Evolutionary conservation across 2,797 vertebrate species (phyloP), one percentile per base, ranked within the genome.

Genomic region (Mastacembelus armatus): DNA sequence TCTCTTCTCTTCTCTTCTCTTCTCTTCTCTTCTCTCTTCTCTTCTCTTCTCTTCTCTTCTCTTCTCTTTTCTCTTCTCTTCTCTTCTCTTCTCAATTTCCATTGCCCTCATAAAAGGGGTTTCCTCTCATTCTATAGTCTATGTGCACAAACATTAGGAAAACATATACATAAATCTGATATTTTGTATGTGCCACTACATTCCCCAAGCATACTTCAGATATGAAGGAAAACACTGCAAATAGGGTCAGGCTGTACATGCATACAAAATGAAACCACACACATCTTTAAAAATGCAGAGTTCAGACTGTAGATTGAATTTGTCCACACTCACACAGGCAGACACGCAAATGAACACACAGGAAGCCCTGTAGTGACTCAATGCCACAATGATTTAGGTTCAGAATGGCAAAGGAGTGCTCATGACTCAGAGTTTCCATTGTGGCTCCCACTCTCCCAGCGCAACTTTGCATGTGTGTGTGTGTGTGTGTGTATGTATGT

Each of bases 401-500:
- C 83, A 87, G 81, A 91, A 86, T 88, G 88, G 89, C 85, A 89
- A 88, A 80, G 65, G 84, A 88, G 89, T 73, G 74, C 85, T 87
- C 79, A 84, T 93, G 93, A 94, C 89, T 94, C 93, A 94, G 77
- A 92, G 78, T 94, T 94, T 94, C 92, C 92, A 94, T 75, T 93
- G 89, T 86, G 83, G 86, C 86, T 88, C 85, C 71, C 67, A 77
- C 85, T 88, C 84, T 89, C 79, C 81, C 58, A 71, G 59, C 80
- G 81, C 71, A 77, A 78, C 74, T 87, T 70, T 81, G 74, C 58
- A 55, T 71, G 66, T 66, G 44, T 66, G 71, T 69, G 55, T 45
- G 50, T 60, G 71, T 62, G 68, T 78, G 63, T 73, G 52, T 61
- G 73, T 56, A n/a, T 74, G 27, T 59, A 21, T n/a, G n/a, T n/a